phyloP scores from a whole-genome alignment of 1,140 invertebrate genomes.

The Leptonema lineaticorne region DNA sequence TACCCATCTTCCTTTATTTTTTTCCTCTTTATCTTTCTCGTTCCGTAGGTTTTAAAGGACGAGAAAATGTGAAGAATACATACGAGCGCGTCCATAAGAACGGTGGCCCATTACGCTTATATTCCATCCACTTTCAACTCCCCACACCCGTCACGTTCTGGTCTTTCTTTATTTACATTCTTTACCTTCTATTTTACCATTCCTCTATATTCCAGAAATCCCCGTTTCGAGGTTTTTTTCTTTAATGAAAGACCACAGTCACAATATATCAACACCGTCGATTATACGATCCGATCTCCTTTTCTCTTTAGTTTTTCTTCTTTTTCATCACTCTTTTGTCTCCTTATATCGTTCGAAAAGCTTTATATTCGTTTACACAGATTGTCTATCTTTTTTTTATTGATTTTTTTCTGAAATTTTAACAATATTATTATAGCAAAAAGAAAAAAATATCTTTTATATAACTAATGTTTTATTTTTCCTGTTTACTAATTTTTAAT shows the following conservation, averaged over 20 bases:
- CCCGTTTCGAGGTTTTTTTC: not conserved
- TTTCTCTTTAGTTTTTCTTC: too few species aligned
- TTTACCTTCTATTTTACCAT: conserved; percentile 21
- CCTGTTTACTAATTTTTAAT: too few species aligned
- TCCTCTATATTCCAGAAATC: too few species aligned
- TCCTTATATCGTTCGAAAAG: too few species aligned
- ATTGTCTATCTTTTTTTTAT: conserved; percentile 17
- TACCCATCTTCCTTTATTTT: not conserved
- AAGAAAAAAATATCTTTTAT: too few species aligned
- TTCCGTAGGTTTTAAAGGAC: not conserved
- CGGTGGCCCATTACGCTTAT: conserved; percentile 24
- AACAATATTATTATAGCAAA: too few species aligned
- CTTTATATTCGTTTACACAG: too few species aligned
- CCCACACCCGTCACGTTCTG: conserved; percentile 9
- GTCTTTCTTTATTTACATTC: conserved; percentile 37
- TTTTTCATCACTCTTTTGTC: too few species aligned
- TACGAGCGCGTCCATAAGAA: not conserved
- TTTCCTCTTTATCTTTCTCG: not conserved
- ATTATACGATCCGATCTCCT: not conserved
- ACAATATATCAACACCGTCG: conserved; percentile 32
- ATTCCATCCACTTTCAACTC: not conserved
- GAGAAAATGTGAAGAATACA: not conserved
- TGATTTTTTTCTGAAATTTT: conserved; percentile 16
- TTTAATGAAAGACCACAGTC: conserved; percentile 28
- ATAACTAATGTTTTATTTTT: too few species aligned